Percentiles rank a stretch among this genome's conserved stretches.
Evolutionary conservation across 2,113 vertebrate species (phyloP).

Genomic region (Lepus americanus): DNA sequence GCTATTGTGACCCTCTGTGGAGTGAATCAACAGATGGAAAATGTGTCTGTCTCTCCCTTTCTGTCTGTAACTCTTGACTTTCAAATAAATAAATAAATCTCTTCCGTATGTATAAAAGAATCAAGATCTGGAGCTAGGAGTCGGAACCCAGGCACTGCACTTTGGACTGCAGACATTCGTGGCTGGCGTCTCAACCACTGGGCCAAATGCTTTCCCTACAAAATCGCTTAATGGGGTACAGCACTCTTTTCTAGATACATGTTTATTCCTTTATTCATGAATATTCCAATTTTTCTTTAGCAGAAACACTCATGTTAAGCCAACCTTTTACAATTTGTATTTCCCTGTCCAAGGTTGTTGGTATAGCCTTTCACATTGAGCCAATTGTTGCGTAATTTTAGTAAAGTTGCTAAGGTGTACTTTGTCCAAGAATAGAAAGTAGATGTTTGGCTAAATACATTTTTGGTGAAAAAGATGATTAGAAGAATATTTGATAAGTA

Average conservation of each 20-base stretch:
- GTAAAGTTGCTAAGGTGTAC: neutral
- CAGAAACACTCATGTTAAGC: neutral
- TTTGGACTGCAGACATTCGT: too few species aligned
- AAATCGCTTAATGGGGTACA: neutral
- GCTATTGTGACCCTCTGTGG: too few species aligned
- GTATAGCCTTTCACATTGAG: conserved; percentile 38
- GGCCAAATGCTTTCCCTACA: neutral
- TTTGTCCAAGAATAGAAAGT: neutral
- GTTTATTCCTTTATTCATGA: neutral
- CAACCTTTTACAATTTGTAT: conserved; percentile 22
- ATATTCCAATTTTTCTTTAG: neutral
- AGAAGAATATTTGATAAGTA: conserved; percentile 21
- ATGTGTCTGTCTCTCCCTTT: too few species aligned
- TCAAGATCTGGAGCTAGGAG: too few species aligned
- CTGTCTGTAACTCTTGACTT: too few species aligned
- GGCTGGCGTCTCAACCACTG: neutral
- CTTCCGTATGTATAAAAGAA: too few species aligned
- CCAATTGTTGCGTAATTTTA: conserved; percentile 40
- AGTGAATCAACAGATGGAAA: too few species aligned
- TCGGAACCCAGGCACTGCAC: too few species aligned
- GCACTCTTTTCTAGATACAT: neutral
- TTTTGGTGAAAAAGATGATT: conserved; percentile 31
- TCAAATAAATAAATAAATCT: too few species aligned
- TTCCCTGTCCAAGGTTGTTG: conserved; percentile 42
- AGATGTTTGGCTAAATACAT: neutral